Percentiles rank a stretch among this genome's conserved stretches.
Conservation (phyloP, 1,140 invertebrate genomes). For the Vollenhovia emeryi region DNA sequence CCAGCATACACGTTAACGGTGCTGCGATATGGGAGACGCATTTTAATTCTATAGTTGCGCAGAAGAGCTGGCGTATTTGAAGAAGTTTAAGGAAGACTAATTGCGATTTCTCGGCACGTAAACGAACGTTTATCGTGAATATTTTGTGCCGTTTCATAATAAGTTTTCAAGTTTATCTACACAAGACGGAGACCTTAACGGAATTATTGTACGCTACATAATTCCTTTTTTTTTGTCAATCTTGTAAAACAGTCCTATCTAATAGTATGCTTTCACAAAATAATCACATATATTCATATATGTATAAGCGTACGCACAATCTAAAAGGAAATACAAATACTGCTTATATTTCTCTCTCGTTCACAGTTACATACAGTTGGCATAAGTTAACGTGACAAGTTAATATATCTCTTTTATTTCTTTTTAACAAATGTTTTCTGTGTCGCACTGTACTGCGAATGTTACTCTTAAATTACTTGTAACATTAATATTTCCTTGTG, state of each 20-base stretch:
- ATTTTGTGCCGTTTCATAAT: neutral
- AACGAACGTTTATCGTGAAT: neutral
- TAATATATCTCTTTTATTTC: no score
- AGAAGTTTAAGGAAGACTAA: neutral
- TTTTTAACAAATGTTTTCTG: no score
- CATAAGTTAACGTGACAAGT: no score
- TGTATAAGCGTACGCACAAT: no score
- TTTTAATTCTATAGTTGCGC: conserved; percentile 67
- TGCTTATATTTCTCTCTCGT: no score
- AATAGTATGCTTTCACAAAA: neutral
- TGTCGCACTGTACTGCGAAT: no score
- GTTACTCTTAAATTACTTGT: no score
- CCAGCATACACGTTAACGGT: conserved; percentile 67
- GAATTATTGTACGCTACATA: neutral
- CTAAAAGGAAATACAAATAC: no score
- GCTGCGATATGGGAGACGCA: conserved; percentile 60
- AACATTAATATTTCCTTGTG: no score
- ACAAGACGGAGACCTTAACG: neutral
- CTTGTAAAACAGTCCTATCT: neutral
- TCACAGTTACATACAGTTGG: no score
- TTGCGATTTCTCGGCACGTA: conserved; percentile 42
- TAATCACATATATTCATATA: no score
- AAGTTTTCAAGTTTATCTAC: neutral
- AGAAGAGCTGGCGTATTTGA: conserved; percentile 25
- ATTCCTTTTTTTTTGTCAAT: neutral